phyloP scores from a whole-genome alignment of 2,797 vertebrate species.

The Lophotriccus pileatus region DNA sequence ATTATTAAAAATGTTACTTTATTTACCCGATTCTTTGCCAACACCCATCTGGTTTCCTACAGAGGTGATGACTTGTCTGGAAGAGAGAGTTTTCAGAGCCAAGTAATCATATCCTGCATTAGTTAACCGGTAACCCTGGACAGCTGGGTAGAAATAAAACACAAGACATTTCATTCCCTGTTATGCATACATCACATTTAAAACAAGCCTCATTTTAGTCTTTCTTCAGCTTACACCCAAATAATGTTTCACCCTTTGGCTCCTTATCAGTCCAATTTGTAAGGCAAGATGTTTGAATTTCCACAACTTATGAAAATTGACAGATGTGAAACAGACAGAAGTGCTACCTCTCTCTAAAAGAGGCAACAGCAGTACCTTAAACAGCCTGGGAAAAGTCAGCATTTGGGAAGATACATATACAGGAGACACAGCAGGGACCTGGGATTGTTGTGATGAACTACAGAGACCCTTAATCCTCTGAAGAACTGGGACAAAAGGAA shows the following conservation, averaged over 20 bases:
- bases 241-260: neutral
- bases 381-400: neutral
- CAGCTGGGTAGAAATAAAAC: slow-evolving; percentile 74
- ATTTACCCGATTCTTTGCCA: slow-evolving; percentile 96
- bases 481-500: no score
- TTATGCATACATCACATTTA: neutral
- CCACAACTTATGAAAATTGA: neutral
- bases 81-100: slow-evolving; percentile 90
- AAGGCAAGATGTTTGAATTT: neutral
- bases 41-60: slow-evolving; percentile 98
- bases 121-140: slow-evolving; percentile 93
- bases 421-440: neutral
- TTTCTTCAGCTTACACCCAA: neutral
- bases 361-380: neutral
- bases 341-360: neutral
- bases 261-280: neutral
- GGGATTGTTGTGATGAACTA: neutral
- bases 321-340: neutral
- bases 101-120: slow-evolving; percentile 95
- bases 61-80: slow-evolving; percentile 86
- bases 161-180: neutral
- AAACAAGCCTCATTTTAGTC: neutral
- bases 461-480: no score
- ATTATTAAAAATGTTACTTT: neutral
- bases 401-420: neutral